phyloP scores from a whole-genome alignment of 2,113 vertebrate species.

The Pomatorhinus ruficollis region DNA sequence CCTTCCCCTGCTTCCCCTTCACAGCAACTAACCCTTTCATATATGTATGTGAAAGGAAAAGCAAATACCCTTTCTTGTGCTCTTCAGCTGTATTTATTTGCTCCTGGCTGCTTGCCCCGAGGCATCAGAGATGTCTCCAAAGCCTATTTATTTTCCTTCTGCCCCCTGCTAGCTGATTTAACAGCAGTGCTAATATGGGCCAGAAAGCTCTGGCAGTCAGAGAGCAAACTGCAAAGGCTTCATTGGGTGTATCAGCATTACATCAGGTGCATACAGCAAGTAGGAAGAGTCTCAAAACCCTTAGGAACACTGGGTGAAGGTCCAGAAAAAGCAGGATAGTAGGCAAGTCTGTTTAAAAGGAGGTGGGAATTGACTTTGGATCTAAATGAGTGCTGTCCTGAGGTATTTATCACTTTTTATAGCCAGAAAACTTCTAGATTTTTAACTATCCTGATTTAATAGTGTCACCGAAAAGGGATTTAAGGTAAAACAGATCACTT shows the following conservation, averaged over 20 bases:
- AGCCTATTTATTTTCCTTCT: slow-evolving; percentile 62
- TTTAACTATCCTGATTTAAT: background rate
- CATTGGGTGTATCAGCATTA: background rate
- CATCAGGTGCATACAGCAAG: background rate
- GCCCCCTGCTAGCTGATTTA: slow-evolving; percentile 49
- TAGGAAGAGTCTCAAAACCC: background rate
- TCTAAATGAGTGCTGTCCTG: background rate
- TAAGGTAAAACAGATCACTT: background rate
- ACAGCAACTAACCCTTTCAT: background rate
- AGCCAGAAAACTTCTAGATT: background rate
- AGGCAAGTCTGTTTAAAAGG: background rate
- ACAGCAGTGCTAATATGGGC: slow-evolving; percentile 20
- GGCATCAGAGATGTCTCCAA: slow-evolving; percentile 34
- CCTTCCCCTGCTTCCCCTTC: background rate
- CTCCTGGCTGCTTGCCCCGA: slow-evolving; percentile 46
- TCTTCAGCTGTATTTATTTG: slow-evolving; percentile 62
- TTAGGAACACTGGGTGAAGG: background rate
- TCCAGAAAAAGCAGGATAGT: background rate
- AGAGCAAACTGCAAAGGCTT: background rate
- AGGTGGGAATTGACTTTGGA: background rate
- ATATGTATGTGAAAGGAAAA: slow-evolving; percentile 49
- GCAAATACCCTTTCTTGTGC: slow-evolving; percentile 53
- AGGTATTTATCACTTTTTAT: background rate
- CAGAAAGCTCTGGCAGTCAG: slow-evolving; percentile 45
- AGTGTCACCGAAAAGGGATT: background rate